Evolutionary conservation across 1,140 invertebrate species (phyloP), one percentile per base, ranked within the genome.

Genomic region (Idris sp.): DNA sequence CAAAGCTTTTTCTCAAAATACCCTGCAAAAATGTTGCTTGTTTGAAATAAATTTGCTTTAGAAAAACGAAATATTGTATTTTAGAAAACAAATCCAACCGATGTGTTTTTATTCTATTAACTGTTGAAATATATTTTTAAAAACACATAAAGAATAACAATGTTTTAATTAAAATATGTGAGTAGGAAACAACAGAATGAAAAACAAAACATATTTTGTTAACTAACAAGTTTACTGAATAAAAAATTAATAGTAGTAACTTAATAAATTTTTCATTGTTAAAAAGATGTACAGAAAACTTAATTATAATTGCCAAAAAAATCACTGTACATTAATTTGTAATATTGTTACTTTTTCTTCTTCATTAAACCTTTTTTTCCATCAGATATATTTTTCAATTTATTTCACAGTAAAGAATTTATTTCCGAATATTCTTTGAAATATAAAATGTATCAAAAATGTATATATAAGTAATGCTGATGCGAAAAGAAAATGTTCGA

Each of bases 401-500:
- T 48, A 18, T 26, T 14, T 69, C 22, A 14, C 31, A 54, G 51
- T 43, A 44, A 64, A 58, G 38, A 58, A 73, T 73, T 64, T 59
- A 41, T 10, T 72, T 13, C 43, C 36, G 31, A 64, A 64, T 72
- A 72, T 72, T 64, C 36, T 64, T 53, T 58, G 49, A 73, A 51
- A 73, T 65, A 58, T 65, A 61, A 65, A 65, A 59, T 67, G 33
- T 40, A 67, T 67, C 16, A 56, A 67, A 67, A 67, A 51, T 67
- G 56, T 30, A 62, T 35, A 56, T 67, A 54, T 35, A 67, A 67
- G 46, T 67, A 67, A 67, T 67, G 40, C 71, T 61, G 61, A 74
- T 61, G 71, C 18, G 51, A 48, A 74, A 74, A 48, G 48, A 74
- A 74, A 67, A 54, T 68, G 56, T 68, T 74, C 62, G 56, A 68